These are phyloP conservation scores for Arbacia lixula DNA, from an alignment of 53 echinoderm and acorn worm genomes.

Conservation along the genomic window DNA sequence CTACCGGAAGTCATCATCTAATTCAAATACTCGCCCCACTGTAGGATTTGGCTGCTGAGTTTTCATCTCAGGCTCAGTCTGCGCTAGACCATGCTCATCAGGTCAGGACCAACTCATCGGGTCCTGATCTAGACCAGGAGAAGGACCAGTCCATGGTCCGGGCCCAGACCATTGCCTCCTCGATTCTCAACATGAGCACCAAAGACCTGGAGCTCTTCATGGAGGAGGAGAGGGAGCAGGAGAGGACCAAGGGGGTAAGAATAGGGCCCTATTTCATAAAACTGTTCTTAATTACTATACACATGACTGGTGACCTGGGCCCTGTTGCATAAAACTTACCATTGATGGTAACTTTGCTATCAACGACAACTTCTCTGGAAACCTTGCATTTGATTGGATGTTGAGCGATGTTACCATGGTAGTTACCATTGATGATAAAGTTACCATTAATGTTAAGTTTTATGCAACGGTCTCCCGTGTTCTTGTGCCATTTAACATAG, in stretches of 20 bases:
- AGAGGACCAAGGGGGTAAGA: not conserved
- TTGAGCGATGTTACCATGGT: too few species aligned
- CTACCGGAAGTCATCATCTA: not conserved
- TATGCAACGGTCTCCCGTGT: too few species aligned
- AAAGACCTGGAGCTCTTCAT: constrained; percentile 89
- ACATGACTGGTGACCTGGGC: too few species aligned
- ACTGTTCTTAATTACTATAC: too few species aligned
- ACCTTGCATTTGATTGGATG: too few species aligned
- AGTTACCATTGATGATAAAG: too few species aligned
- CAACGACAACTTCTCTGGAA: too few species aligned
- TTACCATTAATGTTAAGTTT: too few species aligned
- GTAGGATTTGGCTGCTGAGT: constrained; percentile 58
- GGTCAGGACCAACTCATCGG: not conserved
- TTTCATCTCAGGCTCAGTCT: constrained; percentile 58
- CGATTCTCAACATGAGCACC: constrained; percentile 89
- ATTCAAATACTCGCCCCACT: not conserved
- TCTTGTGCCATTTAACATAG: too few species aligned
- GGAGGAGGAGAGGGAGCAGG: constrained; percentile 62
- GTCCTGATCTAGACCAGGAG: constrained; percentile 4
- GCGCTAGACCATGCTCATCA: constrained; percentile 26
- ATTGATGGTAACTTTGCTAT: too few species aligned
- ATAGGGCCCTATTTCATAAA: too few species aligned
- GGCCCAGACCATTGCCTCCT: constrained; percentile 90
- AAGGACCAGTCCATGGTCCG: constrained; percentile 60
- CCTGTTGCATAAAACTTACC: too few species aligned